These are phyloP conservation scores for Pseudorasbora parva DNA, from an alignment of 2,113 vertebrate species.

Conservation along the genomic window DNA sequence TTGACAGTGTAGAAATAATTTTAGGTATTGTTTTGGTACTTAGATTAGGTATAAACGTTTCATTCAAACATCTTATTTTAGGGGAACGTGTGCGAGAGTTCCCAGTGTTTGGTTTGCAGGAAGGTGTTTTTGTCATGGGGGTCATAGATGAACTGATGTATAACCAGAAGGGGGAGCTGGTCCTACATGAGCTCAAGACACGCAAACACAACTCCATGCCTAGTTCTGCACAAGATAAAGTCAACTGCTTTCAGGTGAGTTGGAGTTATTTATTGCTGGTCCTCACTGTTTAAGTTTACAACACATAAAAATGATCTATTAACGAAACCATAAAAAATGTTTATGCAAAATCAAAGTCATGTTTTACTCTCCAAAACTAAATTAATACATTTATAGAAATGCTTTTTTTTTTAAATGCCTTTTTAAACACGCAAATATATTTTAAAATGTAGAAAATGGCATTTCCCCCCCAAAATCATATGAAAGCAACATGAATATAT, in stretches of 20 bases:
- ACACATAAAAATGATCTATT: not conserved
- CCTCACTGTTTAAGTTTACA: not conserved
- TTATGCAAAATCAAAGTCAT: not conserved
- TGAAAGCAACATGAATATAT: not conserved
- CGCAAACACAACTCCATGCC: conserved; percentile 57
- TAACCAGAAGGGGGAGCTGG: conserved; percentile 71
- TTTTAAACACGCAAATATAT: not conserved
- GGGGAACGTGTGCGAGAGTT: conserved; percentile 73
- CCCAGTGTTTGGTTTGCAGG: conserved; percentile 77
- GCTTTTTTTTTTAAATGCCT: not conserved
- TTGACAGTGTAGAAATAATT: not conserved
- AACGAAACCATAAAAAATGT: not conserved
- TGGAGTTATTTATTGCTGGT: not conserved
- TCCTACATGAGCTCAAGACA: conserved; percentile 70
- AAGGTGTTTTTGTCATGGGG: conserved; percentile 72
- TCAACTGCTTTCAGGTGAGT: conserved; percentile 70
- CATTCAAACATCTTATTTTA: conserved; percentile 14
- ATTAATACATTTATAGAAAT: not conserved
- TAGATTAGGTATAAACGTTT: not conserved
- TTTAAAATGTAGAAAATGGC: no score
- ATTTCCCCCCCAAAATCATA: no score
- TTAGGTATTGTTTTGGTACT: not conserved
- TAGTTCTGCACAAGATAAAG: conserved; percentile 64
- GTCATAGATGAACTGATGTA: conserved; percentile 76
- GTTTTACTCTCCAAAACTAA: not conserved